Percentiles rank a stretch among this genome's conserved stretches.
These are phyloP conservation scores for Ectemnius lituratus DNA, from an alignment of 2,888 invertebrate genomes.

Conservation along the genomic window DNA sequence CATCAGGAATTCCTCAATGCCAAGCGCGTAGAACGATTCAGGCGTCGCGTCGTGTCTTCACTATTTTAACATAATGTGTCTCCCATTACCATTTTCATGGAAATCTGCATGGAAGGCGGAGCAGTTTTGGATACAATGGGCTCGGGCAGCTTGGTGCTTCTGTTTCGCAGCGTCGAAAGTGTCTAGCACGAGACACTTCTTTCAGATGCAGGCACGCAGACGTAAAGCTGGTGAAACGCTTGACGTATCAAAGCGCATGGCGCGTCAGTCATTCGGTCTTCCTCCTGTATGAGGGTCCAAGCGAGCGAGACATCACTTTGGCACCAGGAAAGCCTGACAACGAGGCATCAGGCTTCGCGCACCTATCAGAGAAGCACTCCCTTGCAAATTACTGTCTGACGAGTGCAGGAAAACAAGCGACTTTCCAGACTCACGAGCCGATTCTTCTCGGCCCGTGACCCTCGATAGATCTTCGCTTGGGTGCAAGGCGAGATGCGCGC, in stretches of 20 bases:
- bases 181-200: conserved; percentile 1
- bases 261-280: background rate
- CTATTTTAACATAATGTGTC: no score
- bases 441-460: conserved; percentile 24
- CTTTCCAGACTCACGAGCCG: conserved; percentile 4
- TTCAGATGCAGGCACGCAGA: background rate
- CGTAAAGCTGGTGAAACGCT: background rate
- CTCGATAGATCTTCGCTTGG: conserved; percentile 37
- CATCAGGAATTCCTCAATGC: no score
- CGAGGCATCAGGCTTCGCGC: background rate
- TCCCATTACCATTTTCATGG: no score
- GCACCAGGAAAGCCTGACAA: background rate
- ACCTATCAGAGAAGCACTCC: background rate
- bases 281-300: background rate
- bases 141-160: no score
- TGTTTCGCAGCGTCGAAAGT: background rate
- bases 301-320: conserved; percentile 1
- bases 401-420: conserved; percentile 18
- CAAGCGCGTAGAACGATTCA: no score
- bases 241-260: background rate
- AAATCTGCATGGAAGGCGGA: no score
- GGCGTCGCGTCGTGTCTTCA: no score
- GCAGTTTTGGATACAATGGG: no score
- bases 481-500: background rate
- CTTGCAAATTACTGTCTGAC: no score